A percentile compares a stretch with the other conserved stretches of the same genome.
phyloP scores from a whole-genome alignment of 2,888 invertebrate species.

The Merodon equestris region DNA sequence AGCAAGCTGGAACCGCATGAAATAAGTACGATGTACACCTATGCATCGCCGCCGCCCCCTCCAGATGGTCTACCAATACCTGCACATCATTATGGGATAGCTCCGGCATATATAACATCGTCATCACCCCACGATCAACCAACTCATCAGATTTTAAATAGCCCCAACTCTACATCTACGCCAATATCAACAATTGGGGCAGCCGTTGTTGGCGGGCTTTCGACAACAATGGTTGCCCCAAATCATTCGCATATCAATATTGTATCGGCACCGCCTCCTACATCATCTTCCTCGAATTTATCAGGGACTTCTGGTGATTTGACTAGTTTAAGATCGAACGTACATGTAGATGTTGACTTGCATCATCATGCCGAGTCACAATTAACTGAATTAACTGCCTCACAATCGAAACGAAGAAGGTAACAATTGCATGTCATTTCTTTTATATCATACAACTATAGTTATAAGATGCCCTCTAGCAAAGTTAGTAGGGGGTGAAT shows the following conservation, averaged over 20 bases:
- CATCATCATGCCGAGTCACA: conserved; percentile 68
- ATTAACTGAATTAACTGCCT: conserved; percentile 67
- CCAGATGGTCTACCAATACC: conserved; percentile 67
- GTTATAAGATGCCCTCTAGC: too few relatives aligned
- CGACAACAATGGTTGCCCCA: conserved; percentile 67
- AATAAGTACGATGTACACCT: conserved; percentile 70
- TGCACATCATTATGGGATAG: conserved; percentile 68
- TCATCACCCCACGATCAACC: conserved; percentile 56
- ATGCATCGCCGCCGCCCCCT: conserved; percentile 69
- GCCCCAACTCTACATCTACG: conserved; percentile 59
- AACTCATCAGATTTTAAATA: conserved; percentile 57
- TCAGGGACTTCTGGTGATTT: conserved; percentile 55
- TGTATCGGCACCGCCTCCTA: conserved; percentile 33
- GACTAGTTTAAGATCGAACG: conserved; percentile 34
- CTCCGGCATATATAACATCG: conserved; percentile 63
- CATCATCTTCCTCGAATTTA: conserved; percentile 22
- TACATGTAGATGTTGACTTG: conserved; percentile 58
- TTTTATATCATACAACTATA: too few relatives aligned
- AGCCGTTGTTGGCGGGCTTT: conserved; percentile 68
- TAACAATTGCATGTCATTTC: conserved; percentile 27
- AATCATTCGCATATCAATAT: conserved; percentile 61
- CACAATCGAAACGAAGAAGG: conserved; percentile 70
- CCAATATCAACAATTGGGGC: conserved; percentile 68
- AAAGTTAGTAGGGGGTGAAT: too few relatives aligned
- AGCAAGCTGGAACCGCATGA: conserved; percentile 71